Base-by-base conservation (phyloP, 2,888 invertebrate genomes). In the Malthinus flaveolus region DNA sequence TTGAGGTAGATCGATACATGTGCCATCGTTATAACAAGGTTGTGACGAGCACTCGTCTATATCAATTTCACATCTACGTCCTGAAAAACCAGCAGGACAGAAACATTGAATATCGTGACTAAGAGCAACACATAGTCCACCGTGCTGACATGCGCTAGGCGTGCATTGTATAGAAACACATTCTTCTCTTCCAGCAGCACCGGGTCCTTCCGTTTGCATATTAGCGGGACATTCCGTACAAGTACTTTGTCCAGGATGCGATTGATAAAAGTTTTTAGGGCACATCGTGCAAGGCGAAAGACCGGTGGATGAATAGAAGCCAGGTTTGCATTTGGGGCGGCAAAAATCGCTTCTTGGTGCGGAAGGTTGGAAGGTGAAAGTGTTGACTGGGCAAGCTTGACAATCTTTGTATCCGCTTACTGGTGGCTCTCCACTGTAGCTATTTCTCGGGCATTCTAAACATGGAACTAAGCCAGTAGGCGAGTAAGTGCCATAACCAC, bases 401-500 rank as follows among this genome's bases (percentile, higher is more conserved):
- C 97, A 97, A 70, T 95, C 95, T 75, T 93, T 95, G 77, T 91
- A 95, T 15, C 95, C 95, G 52, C 91, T 93, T 1, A 89, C 85
- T 8, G 95, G 95, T 59, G 95, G 95, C 76, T 91, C 90, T 1
- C 87, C 86, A 1, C 92, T 92, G 78, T 88, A 97, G 62, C 94
- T 95, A 73, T 95, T 95, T 66, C 93, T 85, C 1, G 96, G 93
- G 79, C 97, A 97, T 76, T 96, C 95, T 59, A 95, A 81, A 74
- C 97, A 97, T 12, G 96, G 93, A 3, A 94, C 94, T 68, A 97
- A 82, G 44, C 96, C 96, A 10, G 95, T 95, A 42, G 94, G 94
- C 1, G 95, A 96, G 77, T 95, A 97, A 13, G 96, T 97, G 58
- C 97, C 97, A 73, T 90, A 95, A 12, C 97, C 97, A 73, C 97